phyloP scores from a whole-genome alignment of 2,113 vertebrate genomes.

The Amazona guildingii region DNA sequence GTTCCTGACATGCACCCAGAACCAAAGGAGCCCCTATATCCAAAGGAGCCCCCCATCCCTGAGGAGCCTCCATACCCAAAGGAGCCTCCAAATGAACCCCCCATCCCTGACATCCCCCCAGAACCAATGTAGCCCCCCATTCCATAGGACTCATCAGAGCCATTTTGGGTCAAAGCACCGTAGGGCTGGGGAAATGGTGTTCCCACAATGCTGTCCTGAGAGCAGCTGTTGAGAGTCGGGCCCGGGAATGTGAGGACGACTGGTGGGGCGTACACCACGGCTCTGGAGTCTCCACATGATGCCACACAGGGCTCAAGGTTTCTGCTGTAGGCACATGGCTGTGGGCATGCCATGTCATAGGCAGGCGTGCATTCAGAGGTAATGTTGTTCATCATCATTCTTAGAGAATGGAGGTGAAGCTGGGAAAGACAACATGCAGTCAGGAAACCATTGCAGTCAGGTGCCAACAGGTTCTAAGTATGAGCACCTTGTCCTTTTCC shows the following conservation, averaged over 20 bases:
- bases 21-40: neutral
- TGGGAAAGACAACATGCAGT: accelerated
- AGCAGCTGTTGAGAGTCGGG: neutral
- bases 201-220: conserved; percentile 9
- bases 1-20: accelerated
- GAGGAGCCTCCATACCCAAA: neutral
- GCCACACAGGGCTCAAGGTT: neutral
- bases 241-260: neutral
- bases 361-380: neutral
- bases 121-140: neutral
- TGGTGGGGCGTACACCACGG: neutral
- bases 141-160: neutral
- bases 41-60: neutral
- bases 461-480: neutral
- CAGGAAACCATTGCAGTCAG: neutral
- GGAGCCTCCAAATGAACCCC: neutral
- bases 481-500: neutral
- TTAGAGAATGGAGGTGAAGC: neutral
- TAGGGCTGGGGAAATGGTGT: accelerated
- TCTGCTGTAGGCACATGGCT: neutral
- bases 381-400: neutral
- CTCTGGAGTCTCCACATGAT: neutral
- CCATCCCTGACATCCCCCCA: neutral
- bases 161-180: accelerated
- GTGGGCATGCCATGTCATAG: neutral